Evolutionary conservation across 2,797 vertebrate species (phyloP).

Genomic region (Peromyscus eremicus): DNA sequence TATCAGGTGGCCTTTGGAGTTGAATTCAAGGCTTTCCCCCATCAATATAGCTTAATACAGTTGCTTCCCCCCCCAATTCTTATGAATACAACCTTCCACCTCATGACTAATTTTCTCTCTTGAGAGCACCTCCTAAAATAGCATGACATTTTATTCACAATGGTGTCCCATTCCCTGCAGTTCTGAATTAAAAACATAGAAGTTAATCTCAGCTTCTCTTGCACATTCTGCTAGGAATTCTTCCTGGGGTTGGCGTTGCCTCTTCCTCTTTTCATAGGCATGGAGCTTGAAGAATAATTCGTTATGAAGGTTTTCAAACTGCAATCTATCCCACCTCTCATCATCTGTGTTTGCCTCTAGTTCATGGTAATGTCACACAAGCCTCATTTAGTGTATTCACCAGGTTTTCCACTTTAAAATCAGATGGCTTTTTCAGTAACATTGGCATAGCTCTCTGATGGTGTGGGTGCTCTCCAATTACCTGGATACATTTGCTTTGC

Average conservation of each 20-base stretch:
- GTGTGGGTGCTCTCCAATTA: background rate
- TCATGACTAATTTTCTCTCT: background rate
- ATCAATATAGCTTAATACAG: background rate
- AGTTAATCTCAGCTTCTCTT: background rate
- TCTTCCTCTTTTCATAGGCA: background rate
- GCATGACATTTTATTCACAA: background rate
- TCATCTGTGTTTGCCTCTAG: background rate
- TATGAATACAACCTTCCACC: slow-evolving; percentile 9
- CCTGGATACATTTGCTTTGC: background rate
- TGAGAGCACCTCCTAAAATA: slow-evolving; percentile 32
- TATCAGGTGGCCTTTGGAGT: background rate
- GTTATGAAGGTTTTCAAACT: slow-evolving; percentile 30
- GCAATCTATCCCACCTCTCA: background rate
- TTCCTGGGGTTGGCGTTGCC: background rate
- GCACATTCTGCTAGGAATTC: background rate
- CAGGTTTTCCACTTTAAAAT: slow-evolving; percentile 40
- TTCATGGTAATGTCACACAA: background rate
- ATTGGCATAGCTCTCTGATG: slow-evolving; percentile 1
- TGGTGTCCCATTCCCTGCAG: background rate
- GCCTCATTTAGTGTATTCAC: background rate
- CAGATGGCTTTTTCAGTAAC: background rate
- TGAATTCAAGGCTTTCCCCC: slow-evolving; percentile 37
- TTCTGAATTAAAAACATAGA: background rate
- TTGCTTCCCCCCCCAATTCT: background rate
- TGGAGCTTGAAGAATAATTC: background rate